Conservation (phyloP, 92 coral and sea anemone genomes). For the Desmophyllum pertusum region DNA sequence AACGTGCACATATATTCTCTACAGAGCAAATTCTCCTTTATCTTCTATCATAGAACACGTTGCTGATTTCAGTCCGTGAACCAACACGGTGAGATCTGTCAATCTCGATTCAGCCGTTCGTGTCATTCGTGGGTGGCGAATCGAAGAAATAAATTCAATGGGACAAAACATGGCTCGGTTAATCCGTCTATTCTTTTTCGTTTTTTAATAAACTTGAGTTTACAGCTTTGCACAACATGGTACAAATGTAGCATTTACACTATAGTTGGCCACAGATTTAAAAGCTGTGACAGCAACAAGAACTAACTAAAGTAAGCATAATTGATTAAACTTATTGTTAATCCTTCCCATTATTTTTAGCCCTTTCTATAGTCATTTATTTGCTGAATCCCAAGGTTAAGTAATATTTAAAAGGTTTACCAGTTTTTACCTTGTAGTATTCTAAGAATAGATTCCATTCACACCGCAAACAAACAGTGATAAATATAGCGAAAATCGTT, state of each 20-base stretch:
- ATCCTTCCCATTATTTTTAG: not conserved
- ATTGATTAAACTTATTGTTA: not conserved
- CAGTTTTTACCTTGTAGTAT: not conserved
- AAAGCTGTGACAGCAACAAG: not conserved
- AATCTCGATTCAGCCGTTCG: not conserved
- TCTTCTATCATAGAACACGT: not conserved
- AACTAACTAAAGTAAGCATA: not conserved
- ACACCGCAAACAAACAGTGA: not conserved
- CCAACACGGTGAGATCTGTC: not conserved
- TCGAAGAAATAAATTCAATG: conserved; percentile 5
- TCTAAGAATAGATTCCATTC: not conserved
- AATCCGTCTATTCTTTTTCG: conserved; percentile 28
- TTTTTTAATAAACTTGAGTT: conserved; percentile 37
- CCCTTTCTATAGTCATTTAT: not conserved
- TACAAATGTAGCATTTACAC: conserved; percentile 24
- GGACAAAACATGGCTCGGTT: conserved; percentile 5
- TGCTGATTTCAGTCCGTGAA: not conserved
- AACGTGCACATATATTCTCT: not conserved
- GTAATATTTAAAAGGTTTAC: not conserved
- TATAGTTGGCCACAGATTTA: not conserved
- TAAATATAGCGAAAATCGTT: not conserved
- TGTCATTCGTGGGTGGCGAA: conserved; percentile 30
- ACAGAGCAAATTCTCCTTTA: not conserved
- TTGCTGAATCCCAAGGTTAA: not conserved
- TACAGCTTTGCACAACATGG: conserved; percentile 25